Evolutionary conservation across 92 coral and sea anemone species (phyloP), one percentile per base, ranked within the genome.

Genomic region (Phenganax subtilis): DNA sequence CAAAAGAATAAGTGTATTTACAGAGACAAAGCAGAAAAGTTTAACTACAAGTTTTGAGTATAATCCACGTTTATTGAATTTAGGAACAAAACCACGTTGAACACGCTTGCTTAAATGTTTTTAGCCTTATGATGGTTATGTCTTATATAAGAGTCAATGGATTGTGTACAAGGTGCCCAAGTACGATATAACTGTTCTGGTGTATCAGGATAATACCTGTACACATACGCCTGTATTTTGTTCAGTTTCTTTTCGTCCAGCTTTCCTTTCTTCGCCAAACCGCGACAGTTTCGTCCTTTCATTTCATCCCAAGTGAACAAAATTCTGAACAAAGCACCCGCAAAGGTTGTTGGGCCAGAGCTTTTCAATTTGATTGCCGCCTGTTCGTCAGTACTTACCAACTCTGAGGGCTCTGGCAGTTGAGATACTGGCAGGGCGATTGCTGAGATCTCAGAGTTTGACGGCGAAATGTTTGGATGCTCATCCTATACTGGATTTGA

Each of bases 91-190:
- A 20, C 25, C 25, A 20, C 25, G 25, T 20, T 20, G 25, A 20
- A 20, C 25, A 59, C 16, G 12, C 65, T 68, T 10, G 52, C 25
- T 68, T 68, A 68, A 10, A 6, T 68, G 27, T 68, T 68, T 47
- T 27, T 68, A 47, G 6, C 73, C 73, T 68, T 68, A 47, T 27
- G 80, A 25, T 75, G 80, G 51, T 75, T 75, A 56, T 75, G 54
- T 55, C 80, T 52, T 54, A 75, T 75, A 55, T 75, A 75, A n/a
- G 80, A 75, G 57, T 75, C 61, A 44, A 75, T 75, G 17, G 80
- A 54, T 75, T 75, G 55, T 6, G 31, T 75, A 30, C 80, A 75
- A n/a, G 20, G 65, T 6, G 17, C 65, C 65, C 15, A 59, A 59
- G 17, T 59, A 47, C 6, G 75, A 71, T n/a, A 31, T n/a, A 71